Evolutionary conservation across 2,888 invertebrate species (phyloP), one percentile per base, ranked within the genome.

Genomic region (Agonum fuliginosum): DNA sequence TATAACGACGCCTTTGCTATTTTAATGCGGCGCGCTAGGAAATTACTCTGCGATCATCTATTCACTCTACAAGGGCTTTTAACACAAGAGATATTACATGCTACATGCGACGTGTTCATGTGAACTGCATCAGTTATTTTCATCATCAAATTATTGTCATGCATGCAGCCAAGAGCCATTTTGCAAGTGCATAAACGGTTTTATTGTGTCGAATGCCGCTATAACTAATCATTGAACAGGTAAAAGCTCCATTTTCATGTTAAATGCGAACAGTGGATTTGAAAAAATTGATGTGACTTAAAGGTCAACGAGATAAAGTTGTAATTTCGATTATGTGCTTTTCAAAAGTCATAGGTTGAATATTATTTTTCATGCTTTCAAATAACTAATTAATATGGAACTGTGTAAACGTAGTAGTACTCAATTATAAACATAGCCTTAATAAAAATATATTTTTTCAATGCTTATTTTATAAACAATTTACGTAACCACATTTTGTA

Each of bases 111-210:
- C n/a, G n/a, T n/a, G n/a, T 1, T 37, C 8, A 37, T 8, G 8
- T 8, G 37, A 37, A n/a, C 37, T 37, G 37, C 37, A 37, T 37
- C 8, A 37, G 37, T 10, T 37, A 37, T 37, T 37, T 37, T 10
- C 37, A 37, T 37, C 3, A 37, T 37, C 6, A 37, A 37, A 37
- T 37, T 37, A 37, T 37, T 37, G 37, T 37, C 37, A 37, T 37
- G 10, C 37, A 37, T n/a, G 37, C 12, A 37, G n/a, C 37, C n/a
- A n/a, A n/a, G 37, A 3, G 37, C 3, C 37, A 17, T 17, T 46
- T 46, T 46, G 46, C 17, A 46, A 17, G 14, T 46, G 6, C 46
- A 46, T 46, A 46, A 46, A 46, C 17, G 46, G 46, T 46, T 46
- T 10, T 46, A 46, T 46, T 46, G 46, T 46, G 12, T 3, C 46